phyloP scores from a whole-genome alignment of 2,797 vertebrate genomes.

The Molossus molossus region DNA sequence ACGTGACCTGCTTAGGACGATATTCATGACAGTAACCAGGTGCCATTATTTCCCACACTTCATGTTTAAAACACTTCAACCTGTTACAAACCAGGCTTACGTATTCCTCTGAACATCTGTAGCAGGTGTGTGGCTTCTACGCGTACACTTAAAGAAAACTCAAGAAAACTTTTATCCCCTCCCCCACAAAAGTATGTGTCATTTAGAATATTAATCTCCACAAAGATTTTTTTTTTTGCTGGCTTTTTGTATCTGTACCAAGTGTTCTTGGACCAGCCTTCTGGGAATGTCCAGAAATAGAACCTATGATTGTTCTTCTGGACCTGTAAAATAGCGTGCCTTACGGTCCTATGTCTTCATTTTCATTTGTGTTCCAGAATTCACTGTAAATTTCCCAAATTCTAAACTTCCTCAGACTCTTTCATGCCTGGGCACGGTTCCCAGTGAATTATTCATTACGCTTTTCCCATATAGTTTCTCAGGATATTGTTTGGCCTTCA shows the following conservation, averaged over 20 bases:
- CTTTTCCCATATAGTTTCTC: conserved; percentile 44
- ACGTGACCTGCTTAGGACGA: background rate
- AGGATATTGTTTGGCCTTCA: conserved; percentile 73
- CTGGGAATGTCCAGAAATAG: conserved; percentile 64
- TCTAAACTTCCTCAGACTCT: conserved; percentile 63
- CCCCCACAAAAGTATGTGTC: background rate
- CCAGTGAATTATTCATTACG: conserved; percentile 75
- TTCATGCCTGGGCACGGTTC: conserved; percentile 67
- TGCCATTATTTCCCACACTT: background rate
- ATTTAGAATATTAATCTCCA: conserved; percentile 46
- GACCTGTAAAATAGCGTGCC: conserved; percentile 31
- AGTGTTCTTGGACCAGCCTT: conserved; percentile 60
- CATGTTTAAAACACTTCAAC: conserved; percentile 27
- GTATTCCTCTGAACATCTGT: conserved; percentile 14
- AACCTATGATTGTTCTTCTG: conserved; percentile 23
- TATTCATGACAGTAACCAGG: background rate
- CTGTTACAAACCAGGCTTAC: background rate
- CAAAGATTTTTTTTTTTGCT: conserved; percentile 16
- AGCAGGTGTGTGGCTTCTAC: conserved; percentile 34
- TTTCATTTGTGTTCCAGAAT: conserved; percentile 69
- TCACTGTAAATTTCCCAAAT: conserved; percentile 63
- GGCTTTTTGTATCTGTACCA: conserved; percentile 52
- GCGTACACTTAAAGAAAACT: background rate
- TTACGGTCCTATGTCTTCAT: conserved; percentile 64
- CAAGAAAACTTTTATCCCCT: conserved; percentile 19